phyloP scores from a whole-genome alignment of 2,113 vertebrate species.

The Lophura nycthemera region DNA sequence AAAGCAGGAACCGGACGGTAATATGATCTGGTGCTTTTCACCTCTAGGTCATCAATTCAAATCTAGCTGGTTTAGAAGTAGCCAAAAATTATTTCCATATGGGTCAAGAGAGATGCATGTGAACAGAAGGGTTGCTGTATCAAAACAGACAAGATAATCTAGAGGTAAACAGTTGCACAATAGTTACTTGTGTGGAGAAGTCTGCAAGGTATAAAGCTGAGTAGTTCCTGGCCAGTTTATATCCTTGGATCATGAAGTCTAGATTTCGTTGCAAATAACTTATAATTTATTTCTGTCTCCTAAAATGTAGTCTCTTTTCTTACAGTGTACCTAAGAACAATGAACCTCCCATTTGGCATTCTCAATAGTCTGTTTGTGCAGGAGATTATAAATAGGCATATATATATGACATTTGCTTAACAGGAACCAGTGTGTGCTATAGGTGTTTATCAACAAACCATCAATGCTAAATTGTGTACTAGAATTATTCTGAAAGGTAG shows the following conservation, averaged over 20 bases:
- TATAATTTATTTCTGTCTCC: background rate
- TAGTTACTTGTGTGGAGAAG: slow-evolving; percentile 6
- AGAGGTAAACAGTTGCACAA: slow-evolving; percentile 17
- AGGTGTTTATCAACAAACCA: slow-evolving; percentile 5
- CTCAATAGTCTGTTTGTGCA: slow-evolving; percentile 21
- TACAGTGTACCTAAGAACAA: background rate
- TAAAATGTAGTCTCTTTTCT: background rate
- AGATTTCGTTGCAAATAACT: slow-evolving; percentile 8
- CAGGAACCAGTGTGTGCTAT: slow-evolving; percentile 33
- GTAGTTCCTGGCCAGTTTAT: background rate
- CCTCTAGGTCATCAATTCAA: slow-evolving; percentile 52
- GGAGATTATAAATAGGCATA: slow-evolving; percentile 45
- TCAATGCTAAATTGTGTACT: background rate
- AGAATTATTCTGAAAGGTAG: background rate
- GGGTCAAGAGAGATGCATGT: background rate
- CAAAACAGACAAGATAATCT: slow-evolving; percentile 50
- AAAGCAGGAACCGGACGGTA: slow-evolving; percentile 29
- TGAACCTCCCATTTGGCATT: slow-evolving; percentile 8
- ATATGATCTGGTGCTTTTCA: slow-evolving; percentile 36
- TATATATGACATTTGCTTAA: background rate
- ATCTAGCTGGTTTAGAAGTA: background rate
- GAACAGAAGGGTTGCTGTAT: slow-evolving; percentile 12
- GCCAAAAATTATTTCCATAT: slow-evolving; percentile 62
- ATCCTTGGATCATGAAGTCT: background rate
- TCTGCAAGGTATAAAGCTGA: slow-evolving; percentile 24